These are phyloP conservation scores for Pterocles burchelli DNA, from an alignment of 2,113 vertebrate genomes.

Conservation along the genomic window DNA sequence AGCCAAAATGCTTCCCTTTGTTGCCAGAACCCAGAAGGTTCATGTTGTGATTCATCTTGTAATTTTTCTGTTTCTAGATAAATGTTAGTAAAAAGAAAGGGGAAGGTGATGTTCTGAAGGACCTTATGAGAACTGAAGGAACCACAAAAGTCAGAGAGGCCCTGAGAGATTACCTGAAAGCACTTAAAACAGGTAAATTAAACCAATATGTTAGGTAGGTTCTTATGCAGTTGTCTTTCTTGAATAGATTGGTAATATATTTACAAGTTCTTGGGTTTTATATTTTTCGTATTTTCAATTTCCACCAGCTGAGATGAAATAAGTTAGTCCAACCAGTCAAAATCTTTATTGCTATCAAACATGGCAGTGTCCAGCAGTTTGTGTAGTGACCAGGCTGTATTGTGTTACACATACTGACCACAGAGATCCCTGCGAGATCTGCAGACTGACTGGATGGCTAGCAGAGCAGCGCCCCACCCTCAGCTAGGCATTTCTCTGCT, in stretches of 20 bases:
- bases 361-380: background rate
- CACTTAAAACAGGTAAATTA: constrained; percentile 70
- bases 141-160: constrained; percentile 71
- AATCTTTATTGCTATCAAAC: background rate
- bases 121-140: constrained; percentile 75
- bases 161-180: constrained; percentile 73
- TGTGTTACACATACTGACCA: background rate
- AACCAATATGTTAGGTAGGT: accelerated
- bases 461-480: accelerated
- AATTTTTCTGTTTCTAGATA: constrained; percentile 64
- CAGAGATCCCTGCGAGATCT: background rate
- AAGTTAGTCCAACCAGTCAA: background rate
- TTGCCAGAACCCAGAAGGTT: background rate
- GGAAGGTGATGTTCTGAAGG: constrained; percentile 69
- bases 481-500: background rate
- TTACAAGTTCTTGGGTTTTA: background rate
- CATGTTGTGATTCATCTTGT: background rate
- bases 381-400: background rate
- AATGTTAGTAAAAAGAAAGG: constrained; percentile 77
- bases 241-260: accelerated
- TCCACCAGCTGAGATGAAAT: background rate
- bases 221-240: background rate
- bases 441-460: background rate
- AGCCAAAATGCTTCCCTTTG: background rate
- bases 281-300: background rate